phyloP scores from a whole-genome alignment of 2,797 vertebrate species.

The Oreortyx pictus region DNA sequence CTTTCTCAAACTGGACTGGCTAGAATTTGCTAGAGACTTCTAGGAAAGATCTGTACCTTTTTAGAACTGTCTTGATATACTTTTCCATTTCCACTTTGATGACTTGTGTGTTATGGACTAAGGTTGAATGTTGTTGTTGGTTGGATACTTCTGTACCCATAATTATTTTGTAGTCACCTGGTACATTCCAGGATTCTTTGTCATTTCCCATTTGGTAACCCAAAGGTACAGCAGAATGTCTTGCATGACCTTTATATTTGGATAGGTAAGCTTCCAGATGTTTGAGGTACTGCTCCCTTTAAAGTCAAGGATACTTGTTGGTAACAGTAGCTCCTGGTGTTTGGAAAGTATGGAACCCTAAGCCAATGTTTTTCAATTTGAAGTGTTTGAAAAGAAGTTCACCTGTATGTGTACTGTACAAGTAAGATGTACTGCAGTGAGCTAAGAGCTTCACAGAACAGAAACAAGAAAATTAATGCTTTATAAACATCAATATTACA shows the following conservation, averaged over 20 bases:
- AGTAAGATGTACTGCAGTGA: not conserved
- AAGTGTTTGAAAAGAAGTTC: not conserved
- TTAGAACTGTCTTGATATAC: not conserved
- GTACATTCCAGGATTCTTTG: not conserved
- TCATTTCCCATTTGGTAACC: not conserved
- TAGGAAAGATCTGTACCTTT: not conserved
- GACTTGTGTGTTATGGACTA: fast-evolving
- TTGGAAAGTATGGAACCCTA: not conserved
- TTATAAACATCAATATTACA: not conserved
- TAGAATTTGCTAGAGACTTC: not conserved
- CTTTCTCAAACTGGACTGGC: not conserved
- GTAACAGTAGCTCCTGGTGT: not conserved
- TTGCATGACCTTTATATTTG: not conserved
- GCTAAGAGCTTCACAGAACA: not conserved
- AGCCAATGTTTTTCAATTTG: not conserved
- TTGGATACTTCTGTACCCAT: not conserved
- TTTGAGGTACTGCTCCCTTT: not conserved
- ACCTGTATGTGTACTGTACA: not conserved
- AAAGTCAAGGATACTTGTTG: not conserved
- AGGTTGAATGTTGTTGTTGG: not conserved
- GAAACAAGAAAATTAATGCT: not conserved
- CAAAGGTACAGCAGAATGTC: not conserved
- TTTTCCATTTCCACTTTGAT: not conserved
- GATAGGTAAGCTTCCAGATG: not conserved
- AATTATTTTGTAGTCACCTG: not conserved